Evolutionary conservation across 2,888 invertebrate genomes (phyloP).

Genomic region (Octonoba sinensis): DNA sequence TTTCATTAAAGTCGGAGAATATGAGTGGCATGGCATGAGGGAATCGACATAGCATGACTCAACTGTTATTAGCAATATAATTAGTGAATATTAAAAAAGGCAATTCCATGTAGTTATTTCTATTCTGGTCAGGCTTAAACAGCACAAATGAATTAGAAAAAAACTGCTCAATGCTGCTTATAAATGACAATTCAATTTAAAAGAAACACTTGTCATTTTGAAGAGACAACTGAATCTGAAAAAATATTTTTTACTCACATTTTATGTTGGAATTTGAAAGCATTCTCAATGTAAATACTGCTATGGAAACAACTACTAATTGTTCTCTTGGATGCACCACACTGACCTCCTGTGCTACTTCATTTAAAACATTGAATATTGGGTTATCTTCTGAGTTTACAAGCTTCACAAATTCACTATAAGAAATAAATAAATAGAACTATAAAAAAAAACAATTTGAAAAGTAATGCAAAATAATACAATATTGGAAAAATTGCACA

Average conservation of each 20-base stretch:
- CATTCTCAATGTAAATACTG: slow-evolving; percentile 36
- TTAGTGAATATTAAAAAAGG: too few species aligned
- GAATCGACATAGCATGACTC: too few species aligned
- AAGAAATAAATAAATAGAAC: neutral
- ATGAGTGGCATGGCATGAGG: too few species aligned
- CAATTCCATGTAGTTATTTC: too few species aligned
- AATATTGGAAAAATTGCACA: too few species aligned
- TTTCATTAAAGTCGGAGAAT: too few species aligned
- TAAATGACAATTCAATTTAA: too few species aligned
- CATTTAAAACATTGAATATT: slow-evolving; percentile 35
- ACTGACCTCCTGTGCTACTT: slow-evolving; percentile 45
- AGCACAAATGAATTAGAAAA: too few species aligned
- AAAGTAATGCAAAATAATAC: neutral
- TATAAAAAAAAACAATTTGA: neutral
- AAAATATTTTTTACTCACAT: slow-evolving; percentile 14
- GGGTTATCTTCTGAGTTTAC: slow-evolving; percentile 28
- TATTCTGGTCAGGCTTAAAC: too few species aligned
- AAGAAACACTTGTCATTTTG: too few species aligned
- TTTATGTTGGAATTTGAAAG: slow-evolving; percentile 26
- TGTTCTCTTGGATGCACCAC: slow-evolving; percentile 51
- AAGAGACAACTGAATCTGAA: neutral
- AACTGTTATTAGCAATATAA: too few species aligned
- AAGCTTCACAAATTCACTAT: slow-evolving; percentile 32
- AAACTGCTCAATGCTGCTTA: too few species aligned
- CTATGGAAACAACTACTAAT: slow-evolving; percentile 52